Base-by-base conservation (phyloP, 2,888 invertebrate species). In the Drosophila monieri region DNA sequence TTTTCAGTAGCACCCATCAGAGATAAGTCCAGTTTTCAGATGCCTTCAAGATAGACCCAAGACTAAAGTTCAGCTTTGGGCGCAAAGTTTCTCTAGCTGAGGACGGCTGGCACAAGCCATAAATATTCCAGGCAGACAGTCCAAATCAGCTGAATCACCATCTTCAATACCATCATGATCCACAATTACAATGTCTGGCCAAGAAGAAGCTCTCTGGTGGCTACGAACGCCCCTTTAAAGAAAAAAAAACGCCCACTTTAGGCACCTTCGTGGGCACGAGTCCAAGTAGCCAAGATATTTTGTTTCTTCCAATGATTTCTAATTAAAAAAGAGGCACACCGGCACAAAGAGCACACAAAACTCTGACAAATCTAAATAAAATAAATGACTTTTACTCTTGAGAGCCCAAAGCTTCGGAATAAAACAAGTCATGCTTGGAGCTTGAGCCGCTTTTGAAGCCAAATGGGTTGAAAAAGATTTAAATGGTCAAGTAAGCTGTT, bases 21-120 rank as follows among this genome's bases (percentile, higher is more conserved):
- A 54, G 47, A 54, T 62, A 62, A 23, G 53, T 64, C 41, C 30
- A 53, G 37, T 39, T 62, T 53, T 12, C 21, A 61, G 52, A 62
- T 37, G 62, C 62, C 49, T 25, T 51, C 35, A 3, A 61, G 43
- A 61, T 61, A 37, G 62, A 48, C 64, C 66, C 67, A 15, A 52
- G 30, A 23, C 52, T 46, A 46, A 37, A 25, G 53, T 39, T 62
- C 30, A 37, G 64, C 44, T 46, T 18, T 18, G 39, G 39, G n/a
- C 47, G 43, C 47, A 15, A 37, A 30, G 37, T 52, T 61, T 44
- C 30, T 44, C 32, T 21, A 21, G 30, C 12, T 4, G 27, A 76
- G 77, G 76, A 83, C 80, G 83, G 75, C 80, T 75, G 87, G 87
- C 85, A 87, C 85, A 87, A 85, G 87, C 85, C 87, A 85, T 80